These are phyloP conservation scores for Antheraea yamamai DNA, from an alignment of 2,888 invertebrate genomes.

Conservation along the genomic window DNA sequence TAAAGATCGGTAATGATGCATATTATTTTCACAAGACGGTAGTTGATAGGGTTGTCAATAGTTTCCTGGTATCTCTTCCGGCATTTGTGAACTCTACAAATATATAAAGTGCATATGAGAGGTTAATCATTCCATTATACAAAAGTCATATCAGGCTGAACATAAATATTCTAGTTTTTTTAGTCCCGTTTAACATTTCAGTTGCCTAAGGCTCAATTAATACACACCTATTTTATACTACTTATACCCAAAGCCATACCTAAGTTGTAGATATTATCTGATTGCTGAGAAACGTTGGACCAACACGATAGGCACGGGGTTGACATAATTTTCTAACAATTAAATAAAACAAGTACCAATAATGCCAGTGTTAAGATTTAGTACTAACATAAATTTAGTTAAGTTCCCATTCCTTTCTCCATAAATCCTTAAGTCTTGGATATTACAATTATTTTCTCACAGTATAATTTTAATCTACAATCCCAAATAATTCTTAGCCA, in stretches of 20 bases:
- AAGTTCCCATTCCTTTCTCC: not conserved
- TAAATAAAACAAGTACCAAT: not conserved
- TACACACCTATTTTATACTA: not conserved
- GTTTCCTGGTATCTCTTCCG: not conserved
- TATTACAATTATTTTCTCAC: not conserved
- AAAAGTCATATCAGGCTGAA: not conserved
- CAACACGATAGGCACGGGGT: not conserved
- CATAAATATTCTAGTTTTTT: not conserved
- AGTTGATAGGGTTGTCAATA: not conserved
- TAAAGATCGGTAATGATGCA: not conserved
- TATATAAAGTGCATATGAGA: no score
- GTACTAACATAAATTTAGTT: not conserved
- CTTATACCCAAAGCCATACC: not conserved
- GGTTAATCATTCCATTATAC: not conserved
- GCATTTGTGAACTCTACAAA: not conserved
- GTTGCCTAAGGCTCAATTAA: not conserved
- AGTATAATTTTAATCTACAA: not conserved
- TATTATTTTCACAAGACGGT: not conserved
- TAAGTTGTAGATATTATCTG: not conserved
- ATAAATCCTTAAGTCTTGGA: not conserved
- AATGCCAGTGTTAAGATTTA: not conserved
- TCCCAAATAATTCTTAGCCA: not conserved
- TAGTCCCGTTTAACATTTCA: not conserved
- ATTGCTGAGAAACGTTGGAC: not conserved
- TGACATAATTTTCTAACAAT: not conserved